Base-by-base conservation (phyloP, 2,113 vertebrate species). In the Eurystomus gularis region DNA sequence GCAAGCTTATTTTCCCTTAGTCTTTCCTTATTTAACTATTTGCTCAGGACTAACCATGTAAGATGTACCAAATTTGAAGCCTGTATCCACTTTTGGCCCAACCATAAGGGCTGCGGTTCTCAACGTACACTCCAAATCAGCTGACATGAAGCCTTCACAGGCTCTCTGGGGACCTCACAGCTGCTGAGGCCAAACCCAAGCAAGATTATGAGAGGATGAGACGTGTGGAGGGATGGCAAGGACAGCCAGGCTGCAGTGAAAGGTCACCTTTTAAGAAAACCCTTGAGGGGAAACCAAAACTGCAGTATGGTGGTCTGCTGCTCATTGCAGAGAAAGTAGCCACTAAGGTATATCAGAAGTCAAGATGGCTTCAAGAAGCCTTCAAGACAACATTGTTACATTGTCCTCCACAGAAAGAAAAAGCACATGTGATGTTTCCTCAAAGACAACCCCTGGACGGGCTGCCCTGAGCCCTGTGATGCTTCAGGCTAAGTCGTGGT, bases 51-150 rank as follows among this genome's bases (percentile, higher is more conserved):
- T 35, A 54, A 17, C 46, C 3, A 1, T 2, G 7, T 11, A n/a
- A 44, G 65, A 80, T 4, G 14, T 17, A 55, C 25, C 83, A 8
- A 4, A 68, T 13, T 2, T 3, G 6, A 64, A 19, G 24, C 6
- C 39, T 5, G 0, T 9, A 11, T 7, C 44, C 1, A 5, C 82
- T 12, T 4, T 37, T 61, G 55, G 37, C 65, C 23, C 21, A 2
- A 0, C 81, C 7, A 2, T 11, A 26, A 40, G 57, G 71, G 65
- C 19, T 21, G 37, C 1, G 13, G 20, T 9, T 29, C 40, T 44
- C 61, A 3, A 55, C 4, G 1, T 3, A 10, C 0, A 0, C 21
- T 58, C 58, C n/a, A 19, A 13, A 16, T 2, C 16, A 40, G 52
- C 42, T 94, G 55, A 17, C 3, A 3, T 0, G 2, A 55, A 73